Percentiles rank a stretch among this genome's conserved stretches.
phyloP scores from a whole-genome alignment of 2,888 invertebrate species.

The Lymantria monacha region DNA sequence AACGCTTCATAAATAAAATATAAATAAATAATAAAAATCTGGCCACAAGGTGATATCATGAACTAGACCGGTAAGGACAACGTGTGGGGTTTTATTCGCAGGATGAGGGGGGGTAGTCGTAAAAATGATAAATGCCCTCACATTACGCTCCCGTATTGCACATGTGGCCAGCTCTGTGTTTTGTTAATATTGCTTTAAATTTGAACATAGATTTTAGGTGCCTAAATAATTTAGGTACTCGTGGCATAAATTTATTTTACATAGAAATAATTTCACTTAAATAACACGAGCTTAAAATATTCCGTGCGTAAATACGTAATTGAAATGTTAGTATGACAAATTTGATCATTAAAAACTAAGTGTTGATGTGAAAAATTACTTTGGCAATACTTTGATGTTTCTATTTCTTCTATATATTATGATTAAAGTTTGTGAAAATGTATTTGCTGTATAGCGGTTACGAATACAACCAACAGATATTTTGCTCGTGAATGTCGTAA shows the following conservation, averaged over 20 bases:
- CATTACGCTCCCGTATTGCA: slow-evolving; percentile 35
- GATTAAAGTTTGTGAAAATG: too few relatives aligned
- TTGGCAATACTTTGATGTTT: too few relatives aligned
- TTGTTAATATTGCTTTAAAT: slow-evolving; percentile 34
- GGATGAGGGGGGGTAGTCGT: slow-evolving; percentile 21
- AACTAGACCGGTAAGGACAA: slow-evolving; percentile 30
- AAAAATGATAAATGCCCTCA: slow-evolving; percentile 43
- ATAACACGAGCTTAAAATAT: not conserved
- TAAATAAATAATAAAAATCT: slow-evolving; percentile 10
- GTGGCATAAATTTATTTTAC: slow-evolving; percentile 7
- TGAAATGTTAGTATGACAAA: not conserved
- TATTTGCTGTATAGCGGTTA: too few relatives aligned
- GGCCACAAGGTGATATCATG: slow-evolving; percentile 29
- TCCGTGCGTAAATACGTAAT: not conserved
- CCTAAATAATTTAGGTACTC: slow-evolving; percentile 16
- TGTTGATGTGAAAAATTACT: not conserved
- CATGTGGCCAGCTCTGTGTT: slow-evolving; percentile 34
- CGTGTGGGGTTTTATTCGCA: slow-evolving; percentile 9
- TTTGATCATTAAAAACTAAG: not conserved
- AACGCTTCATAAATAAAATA: slow-evolving; percentile 8
- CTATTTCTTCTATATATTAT: too few relatives aligned
- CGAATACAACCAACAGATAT: too few relatives aligned
- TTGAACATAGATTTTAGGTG: slow-evolving; percentile 31
- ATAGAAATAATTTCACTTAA: not conserved
- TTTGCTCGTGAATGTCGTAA: too few relatives aligned